Conservation (phyloP, 2,888 invertebrate species). For the Trissolcus brochymenae region DNA sequence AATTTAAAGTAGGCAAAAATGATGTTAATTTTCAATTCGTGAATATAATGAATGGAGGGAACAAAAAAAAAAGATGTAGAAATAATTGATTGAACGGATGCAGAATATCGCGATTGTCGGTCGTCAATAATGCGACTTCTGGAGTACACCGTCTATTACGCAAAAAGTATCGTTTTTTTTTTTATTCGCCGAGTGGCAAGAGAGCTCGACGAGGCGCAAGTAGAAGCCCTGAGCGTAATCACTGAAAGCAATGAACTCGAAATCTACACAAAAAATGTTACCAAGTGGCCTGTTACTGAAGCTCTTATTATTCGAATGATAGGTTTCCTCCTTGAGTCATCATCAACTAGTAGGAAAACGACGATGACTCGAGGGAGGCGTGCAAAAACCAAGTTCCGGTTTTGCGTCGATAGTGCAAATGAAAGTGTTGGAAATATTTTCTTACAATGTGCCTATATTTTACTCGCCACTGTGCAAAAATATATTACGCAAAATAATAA, state of each 20-base stretch:
- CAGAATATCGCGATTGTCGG: conserved; percentile 27
- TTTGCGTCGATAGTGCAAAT: conserved; percentile 11
- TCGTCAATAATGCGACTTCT: conserved; percentile 33
- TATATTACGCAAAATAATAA: not conserved
- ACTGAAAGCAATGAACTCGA: conserved; percentile 42
- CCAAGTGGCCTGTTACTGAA: conserved; percentile 39
- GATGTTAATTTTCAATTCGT: no score
- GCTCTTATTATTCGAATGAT: conserved; percentile 50
- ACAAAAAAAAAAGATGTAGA: not conserved
- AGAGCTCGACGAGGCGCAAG: conserved; percentile 40
- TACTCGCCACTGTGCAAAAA: not conserved
- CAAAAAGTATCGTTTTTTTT: conserved; percentile 35
- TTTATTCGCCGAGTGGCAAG: not conserved
- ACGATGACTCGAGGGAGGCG: conserved; percentile 24
- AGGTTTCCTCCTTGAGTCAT: conserved; percentile 34
- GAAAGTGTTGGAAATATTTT: not conserved
- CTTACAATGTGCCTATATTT: not conserved
- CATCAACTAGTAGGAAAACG: conserved; percentile 33
- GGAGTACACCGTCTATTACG: conserved; percentile 38
- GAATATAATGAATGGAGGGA: no score
- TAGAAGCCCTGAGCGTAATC: conserved; percentile 28
- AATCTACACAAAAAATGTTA: conserved; percentile 22
- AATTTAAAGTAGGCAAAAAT: no score
- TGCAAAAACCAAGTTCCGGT: conserved; percentile 28
- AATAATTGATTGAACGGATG: conserved; percentile 39